Evolutionary conservation across 2,888 invertebrate genomes (phyloP).

Genomic region (Eumerus sabulonum): DNA sequence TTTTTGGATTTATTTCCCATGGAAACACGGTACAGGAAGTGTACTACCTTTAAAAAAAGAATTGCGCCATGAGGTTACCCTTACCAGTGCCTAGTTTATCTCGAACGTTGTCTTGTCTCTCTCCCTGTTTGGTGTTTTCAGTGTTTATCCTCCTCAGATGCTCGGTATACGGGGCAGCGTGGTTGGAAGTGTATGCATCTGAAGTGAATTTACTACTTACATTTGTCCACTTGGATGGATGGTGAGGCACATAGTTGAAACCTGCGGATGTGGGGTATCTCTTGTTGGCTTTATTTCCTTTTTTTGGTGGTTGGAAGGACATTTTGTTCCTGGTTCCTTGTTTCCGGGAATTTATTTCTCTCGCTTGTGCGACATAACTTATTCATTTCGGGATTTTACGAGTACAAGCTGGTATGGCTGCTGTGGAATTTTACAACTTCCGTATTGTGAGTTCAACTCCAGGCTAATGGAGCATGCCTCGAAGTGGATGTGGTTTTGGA

Average conservation of each 20-base stretch:
- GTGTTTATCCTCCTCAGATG: too few relatives aligned
- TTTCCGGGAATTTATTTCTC: conserved; percentile 39
- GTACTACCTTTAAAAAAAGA: too few relatives aligned
- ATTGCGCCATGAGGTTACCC: conserved; percentile 36
- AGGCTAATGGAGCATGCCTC: conserved; percentile 20
- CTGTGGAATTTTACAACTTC: conserved; percentile 27
- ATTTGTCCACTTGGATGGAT: conserved; percentile 1
- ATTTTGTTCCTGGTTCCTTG: conserved; percentile 36
- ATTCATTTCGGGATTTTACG: conserved; percentile 56
- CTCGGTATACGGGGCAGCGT: too few relatives aligned
- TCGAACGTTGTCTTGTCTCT: too few relatives aligned
- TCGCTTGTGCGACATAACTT: conserved; percentile 45
- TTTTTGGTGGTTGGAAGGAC: conserved; percentile 10
- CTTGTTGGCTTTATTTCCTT: conserved; percentile 4
- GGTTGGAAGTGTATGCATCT: conserved; percentile 10
- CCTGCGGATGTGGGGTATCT: conserved; percentile 5
- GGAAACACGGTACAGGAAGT: conserved; percentile 47
- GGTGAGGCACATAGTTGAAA: too few relatives aligned
- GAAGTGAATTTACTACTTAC: conserved; percentile 12
- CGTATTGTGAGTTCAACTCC: conserved; percentile 25
- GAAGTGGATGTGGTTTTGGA: too few relatives aligned
- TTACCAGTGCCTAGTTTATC: conserved; percentile 18
- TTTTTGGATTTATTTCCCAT: conserved; percentile 27
- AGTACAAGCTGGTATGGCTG: not conserved
- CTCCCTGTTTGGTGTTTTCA: too few relatives aligned